Evolutionary conservation across 2,888 invertebrate species (phyloP), one percentile per base, ranked within the genome.

Genomic region (Hypercompe scribonia): DNA sequence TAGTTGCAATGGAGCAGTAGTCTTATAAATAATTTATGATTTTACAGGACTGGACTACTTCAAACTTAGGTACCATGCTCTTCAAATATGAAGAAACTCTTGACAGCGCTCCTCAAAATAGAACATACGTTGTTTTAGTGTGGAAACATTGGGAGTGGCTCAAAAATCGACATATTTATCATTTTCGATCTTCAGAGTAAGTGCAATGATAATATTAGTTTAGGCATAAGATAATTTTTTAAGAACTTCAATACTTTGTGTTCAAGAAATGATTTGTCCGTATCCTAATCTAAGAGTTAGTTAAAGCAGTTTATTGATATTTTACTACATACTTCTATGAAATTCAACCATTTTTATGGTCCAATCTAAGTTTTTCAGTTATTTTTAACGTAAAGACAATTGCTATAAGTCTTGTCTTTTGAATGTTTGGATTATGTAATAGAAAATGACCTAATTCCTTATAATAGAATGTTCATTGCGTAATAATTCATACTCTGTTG

Each of bases 81-180:
- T 93, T 90, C 71, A 89, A 89, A 82, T 88, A 89, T 71, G 63
- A 74, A 67, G 72, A 80, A 15, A 72, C 74, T 11, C 31, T 63
- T 18, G 72, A 71, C 24, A 61, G 21, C 34, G 68, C 28, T 10
- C 71, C 63, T 31, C 74, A 77, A 39, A 84, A 90, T 31, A 91
- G 86, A 79, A 91, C 84, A 7, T 96, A 93, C 84, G 89, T 94
- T 74, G 96, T 97, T 77, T 90, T 97, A 54, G 90, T 97, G 65
- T 97, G 97, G 97, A 96, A 96, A 85, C 93, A 96, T 83, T 97
- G 96, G 75, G 78, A 90, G 1, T 94, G 94, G 81, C 91, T 97
- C 69, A 95, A 96, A 87, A 92, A 91, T 18, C 93, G 97, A 36
- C 97, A 97, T 80, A 84, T 97, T 31, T 92, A 91, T 78, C 93